Evolutionary conservation across 2,113 vertebrate species (phyloP).

Genomic region (Murina feae): DNA sequence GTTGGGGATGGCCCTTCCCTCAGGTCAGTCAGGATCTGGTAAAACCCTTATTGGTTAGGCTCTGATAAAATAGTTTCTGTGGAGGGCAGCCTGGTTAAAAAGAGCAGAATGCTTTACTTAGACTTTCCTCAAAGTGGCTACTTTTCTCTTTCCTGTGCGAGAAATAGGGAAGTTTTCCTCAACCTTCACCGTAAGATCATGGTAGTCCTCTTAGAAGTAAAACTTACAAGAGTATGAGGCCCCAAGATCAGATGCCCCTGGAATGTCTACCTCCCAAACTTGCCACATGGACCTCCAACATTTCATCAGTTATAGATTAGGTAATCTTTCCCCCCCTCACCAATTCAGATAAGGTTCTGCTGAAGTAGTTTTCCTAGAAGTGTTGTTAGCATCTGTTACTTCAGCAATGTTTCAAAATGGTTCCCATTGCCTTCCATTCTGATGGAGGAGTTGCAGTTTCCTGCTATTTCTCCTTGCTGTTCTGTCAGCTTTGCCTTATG

Average conservation of each 20-base stretch:
- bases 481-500: not conserved
- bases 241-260: fast-evolving
- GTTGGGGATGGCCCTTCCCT: not conserved
- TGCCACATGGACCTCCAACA: not conserved
- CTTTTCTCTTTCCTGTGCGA: not conserved
- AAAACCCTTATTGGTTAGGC: not conserved
- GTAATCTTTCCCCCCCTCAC: not conserved
- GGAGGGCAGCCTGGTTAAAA: not conserved
- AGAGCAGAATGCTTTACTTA: not conserved
- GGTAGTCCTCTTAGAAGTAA: not conserved
- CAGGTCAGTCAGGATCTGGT: not conserved
- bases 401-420: not conserved
- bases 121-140: not conserved
- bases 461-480: not conserved
- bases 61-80: not conserved
- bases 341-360: not conserved
- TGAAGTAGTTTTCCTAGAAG: not conserved
- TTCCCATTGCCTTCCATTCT: not conserved
- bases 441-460: not conserved
- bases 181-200: not conserved
- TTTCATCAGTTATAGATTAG: not conserved
- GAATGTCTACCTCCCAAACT: not conserved
- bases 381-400: not conserved
- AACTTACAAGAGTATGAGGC: not conserved
- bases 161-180: not conserved